These are phyloP conservation scores for Somateria mollissima DNA, from an alignment of 2,797 vertebrate species.

Conservation along the genomic window DNA sequence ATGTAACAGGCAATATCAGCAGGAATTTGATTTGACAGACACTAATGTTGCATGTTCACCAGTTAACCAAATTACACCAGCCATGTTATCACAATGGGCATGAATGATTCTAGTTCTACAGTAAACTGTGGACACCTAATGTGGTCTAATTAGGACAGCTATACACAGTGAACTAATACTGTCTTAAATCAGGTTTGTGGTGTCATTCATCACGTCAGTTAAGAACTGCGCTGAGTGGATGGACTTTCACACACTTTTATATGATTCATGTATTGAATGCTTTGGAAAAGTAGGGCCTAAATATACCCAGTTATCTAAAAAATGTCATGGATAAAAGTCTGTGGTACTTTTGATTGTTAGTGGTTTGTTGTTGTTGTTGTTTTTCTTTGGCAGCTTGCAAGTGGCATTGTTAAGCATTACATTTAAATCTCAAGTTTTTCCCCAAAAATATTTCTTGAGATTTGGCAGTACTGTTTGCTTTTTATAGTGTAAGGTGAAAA, in stretches of 20 bases:
- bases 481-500: background rate
- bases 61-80: constrained; percentile 27
- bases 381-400: background rate
- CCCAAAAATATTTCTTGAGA: background rate
- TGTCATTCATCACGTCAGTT: constrained; percentile 3
- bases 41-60: constrained; percentile 28
- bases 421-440: background rate
- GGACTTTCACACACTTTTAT: background rate
- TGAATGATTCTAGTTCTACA: constrained; percentile 11
- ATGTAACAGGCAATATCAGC: background rate
- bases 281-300: background rate
- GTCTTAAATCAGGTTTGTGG: constrained; percentile 39
- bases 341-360: background rate
- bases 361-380: background rate
- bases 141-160: constrained; percentile 48
- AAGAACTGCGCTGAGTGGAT: background rate
- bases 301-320: background rate
- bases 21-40: constrained; percentile 46
- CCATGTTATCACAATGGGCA: background rate
- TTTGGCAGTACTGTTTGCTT: background rate
- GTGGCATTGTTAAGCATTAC: background rate
- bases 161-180: constrained; percentile 17
- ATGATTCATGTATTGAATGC: background rate
- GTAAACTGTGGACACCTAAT: constrained; percentile 31
- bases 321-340: background rate